Base-by-base conservation (phyloP, 2,113 vertebrate species). In the Dascyllus trimaculatus region DNA sequence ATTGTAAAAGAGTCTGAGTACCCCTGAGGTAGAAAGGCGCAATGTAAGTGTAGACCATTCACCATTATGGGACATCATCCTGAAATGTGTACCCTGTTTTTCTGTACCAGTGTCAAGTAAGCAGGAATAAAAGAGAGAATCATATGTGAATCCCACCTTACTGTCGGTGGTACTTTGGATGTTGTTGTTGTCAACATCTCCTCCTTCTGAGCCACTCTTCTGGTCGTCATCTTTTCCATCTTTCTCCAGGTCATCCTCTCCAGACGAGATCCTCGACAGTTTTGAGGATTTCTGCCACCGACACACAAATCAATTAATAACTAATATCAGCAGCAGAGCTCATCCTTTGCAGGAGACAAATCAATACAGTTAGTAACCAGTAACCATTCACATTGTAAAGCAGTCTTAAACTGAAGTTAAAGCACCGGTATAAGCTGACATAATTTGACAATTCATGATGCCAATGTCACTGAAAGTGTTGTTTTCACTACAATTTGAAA, bases 141-240 rank as follows among this genome's bases (percentile, higher is more conserved):
- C 19, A 49, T n/a, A n/a, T 7, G n/a, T 9, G 18, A 5, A 21
- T 89, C 95, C 90, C 91, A 97, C 97, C 96, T 99, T 97, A 95
- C 94, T 95, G 89, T 97, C 97, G 71, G 96, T 94, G 84, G 96
- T 95, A 84, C 96, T 99, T 87, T 96, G 95, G 65, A 96, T 95
- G 76, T 96, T 95, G 95, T 97, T 96, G 8, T 95, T 96, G 93
- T 97, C 96, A 1, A 95, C 94, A 40, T 98, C 98, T 78, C 96
- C 96, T 57, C 95, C 96, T 88, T 97, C 97, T 11, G 96, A 97
- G 76, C 96, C 95, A 61, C 97, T 98, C 94, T 97, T 99, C 91
- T 97, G 96, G 85, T 96, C 96, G n/a, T 97, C 96, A 67, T 97
- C 97, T 95, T 97, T 98, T 85, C 96, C 95, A 53, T 98, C 98